These are phyloP conservation scores for Ailuropoda melanoleuca DNA, from an alignment of 2,113 vertebrate species.

Conservation along the genomic window DNA sequence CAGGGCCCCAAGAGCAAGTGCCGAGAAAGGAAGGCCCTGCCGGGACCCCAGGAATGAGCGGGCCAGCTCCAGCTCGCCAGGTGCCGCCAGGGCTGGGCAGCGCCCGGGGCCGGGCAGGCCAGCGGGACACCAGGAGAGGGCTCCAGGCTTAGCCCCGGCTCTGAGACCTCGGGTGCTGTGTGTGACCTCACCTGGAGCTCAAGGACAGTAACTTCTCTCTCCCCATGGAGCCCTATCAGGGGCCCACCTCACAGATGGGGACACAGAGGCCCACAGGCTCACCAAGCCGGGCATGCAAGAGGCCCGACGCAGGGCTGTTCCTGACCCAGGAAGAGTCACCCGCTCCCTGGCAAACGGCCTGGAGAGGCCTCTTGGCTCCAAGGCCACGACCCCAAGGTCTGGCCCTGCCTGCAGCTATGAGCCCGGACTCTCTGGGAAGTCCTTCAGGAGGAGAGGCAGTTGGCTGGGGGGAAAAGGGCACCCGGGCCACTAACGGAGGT, in stretches of 20 bases:
- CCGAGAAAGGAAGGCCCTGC: conserved; percentile 45
- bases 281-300: accelerated
- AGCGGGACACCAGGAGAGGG: accelerated
- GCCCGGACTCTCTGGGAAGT: background rate
- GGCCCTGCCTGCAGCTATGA: background rate
- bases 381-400: background rate
- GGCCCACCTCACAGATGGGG: accelerated
- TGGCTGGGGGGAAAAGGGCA: background rate
- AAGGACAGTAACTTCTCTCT: background rate
- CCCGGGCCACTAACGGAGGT: background rate
- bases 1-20: conserved; percentile 49
- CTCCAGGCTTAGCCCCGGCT: background rate
- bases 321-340: too few species aligned
- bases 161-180: background rate
- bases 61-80: background rate
- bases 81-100: background rate
- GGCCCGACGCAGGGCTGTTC: background rate
- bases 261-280: accelerated
- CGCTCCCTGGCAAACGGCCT: background rate
- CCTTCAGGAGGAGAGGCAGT: background rate
- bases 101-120: background rate
- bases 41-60: background rate
- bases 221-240: background rate
- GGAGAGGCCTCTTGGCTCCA: background rate
- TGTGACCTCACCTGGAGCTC: background rate